Percentiles rank a stretch among this genome's conserved stretches.
phyloP scores from a whole-genome alignment of 1,140 invertebrate genomes.

The Stenopsyche tienmushanensis region DNA sequence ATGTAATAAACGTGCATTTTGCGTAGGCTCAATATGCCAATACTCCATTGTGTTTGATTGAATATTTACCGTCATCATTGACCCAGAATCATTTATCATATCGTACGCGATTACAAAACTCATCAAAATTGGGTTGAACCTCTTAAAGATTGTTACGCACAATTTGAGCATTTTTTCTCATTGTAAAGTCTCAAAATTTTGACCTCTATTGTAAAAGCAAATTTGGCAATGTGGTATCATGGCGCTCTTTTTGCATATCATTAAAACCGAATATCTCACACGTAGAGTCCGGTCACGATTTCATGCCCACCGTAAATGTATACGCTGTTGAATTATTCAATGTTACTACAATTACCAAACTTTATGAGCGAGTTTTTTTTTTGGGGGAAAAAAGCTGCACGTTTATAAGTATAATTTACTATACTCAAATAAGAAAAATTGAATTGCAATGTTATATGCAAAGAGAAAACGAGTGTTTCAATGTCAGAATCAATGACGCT shows the following conservation, averaged over 20 bases:
- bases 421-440: too few relatives aligned
- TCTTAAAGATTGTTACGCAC: background rate
- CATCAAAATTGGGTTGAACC: background rate
- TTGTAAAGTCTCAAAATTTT: background rate
- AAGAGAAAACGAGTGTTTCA: too few relatives aligned
- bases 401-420: too few relatives aligned
- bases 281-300: conserved; percentile 20
- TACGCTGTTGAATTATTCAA: conserved; percentile 22
- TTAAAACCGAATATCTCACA: background rate
- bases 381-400: too few relatives aligned
- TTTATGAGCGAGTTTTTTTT: too few relatives aligned
- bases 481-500: too few relatives aligned
- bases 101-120: background rate
- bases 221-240: background rate
- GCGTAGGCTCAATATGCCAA: background rate
- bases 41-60: background rate
- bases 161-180: background rate
- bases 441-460: too few relatives aligned
- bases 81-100: background rate
- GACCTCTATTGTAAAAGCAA: background rate
- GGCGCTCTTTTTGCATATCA: background rate
- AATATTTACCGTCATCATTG: background rate
- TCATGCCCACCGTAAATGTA: conserved; percentile 10
- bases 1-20: too few relatives aligned
- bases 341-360: conserved; percentile 17